These are phyloP conservation scores for Xestia c-nigrum DNA, from an alignment of 2,888 invertebrate genomes.

Conservation along the genomic window DNA sequence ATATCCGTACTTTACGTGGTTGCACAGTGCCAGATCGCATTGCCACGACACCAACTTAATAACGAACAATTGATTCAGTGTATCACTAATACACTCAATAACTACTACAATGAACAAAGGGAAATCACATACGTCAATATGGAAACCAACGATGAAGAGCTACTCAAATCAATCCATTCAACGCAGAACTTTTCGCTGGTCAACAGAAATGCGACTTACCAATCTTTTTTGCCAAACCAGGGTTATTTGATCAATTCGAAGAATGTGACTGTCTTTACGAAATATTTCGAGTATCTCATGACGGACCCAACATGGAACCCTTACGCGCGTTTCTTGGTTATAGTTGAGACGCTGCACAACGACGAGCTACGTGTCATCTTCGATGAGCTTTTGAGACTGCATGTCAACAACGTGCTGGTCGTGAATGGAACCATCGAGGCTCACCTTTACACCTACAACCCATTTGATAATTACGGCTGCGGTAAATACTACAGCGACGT, in stretches of 20 bases:
- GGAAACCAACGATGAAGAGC: constrained; percentile 27
- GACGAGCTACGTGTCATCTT: constrained; percentile 70
- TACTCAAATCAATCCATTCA: constrained; percentile 48
- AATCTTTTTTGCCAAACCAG: constrained; percentile 46
- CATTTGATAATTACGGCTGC: constrained; percentile 79
- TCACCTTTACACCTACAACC: constrained; percentile 78
- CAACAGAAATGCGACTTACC: constrained; percentile 18
- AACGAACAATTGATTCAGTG: constrained; percentile 40
- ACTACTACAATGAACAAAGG: constrained; percentile 44
- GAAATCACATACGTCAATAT: constrained; percentile 58
- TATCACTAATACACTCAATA: constrained; percentile 42
- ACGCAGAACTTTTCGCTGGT: constrained; percentile 33
- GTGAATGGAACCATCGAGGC: constrained; percentile 69
- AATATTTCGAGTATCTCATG: constrained; percentile 55
- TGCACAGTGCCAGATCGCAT: constrained; percentile 34
- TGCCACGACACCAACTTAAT: neutral
- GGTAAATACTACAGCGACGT: constrained; percentile 76
- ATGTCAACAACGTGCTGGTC: constrained; percentile 72
- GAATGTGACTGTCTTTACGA: constrained; percentile 61
- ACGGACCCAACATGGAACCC: constrained; percentile 76
- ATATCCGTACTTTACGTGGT: constrained; percentile 19
- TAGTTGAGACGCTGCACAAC: constrained; percentile 63
- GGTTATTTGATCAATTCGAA: constrained; percentile 69
- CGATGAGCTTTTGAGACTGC: constrained; percentile 69
- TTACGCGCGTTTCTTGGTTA: constrained; percentile 70